Base-by-base conservation (phyloP, 2,797 vertebrate species). In the Hylomyscus alleni region DNA sequence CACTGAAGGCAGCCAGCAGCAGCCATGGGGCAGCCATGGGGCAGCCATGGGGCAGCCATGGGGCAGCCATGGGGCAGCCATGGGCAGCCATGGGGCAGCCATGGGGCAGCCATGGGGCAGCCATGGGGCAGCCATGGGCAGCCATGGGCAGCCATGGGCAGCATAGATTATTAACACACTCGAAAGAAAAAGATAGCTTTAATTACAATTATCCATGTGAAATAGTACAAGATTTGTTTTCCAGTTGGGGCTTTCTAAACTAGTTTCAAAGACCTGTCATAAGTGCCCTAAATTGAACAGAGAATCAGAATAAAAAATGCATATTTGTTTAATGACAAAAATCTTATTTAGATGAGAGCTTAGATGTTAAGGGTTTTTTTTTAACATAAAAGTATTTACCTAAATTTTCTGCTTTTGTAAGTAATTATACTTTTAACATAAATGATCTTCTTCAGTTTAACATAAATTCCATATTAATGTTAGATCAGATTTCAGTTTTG, bases 251-350 rank as follows among this genome's bases (percentile, higher is more conserved):
- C 13, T 22, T 75, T 95, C 91, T 89, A 93, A 87, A 88, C 24
- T 82, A 95, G 90, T 80, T 91, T 90, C 34, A 93, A 94, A 96
- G 62, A 95, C 93, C 9, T 47, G 69, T 54, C 56, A 88, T 89
- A 75, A 93, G 86, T 50, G 58, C 20, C 22, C 13, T 90, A 77
- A 85, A 89, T n/a, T 90, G 44, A 94, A 87, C 37, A 40, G 92
- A 90, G 29, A 89, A 96, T 87, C 47, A 88, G 60, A 88, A 92
- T 69, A 31, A 94, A 91, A 83, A 77, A 20, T 4, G 14, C 76
- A 31, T 92, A 83, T 67, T 94, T 93, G 44, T n/a, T 95, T 93
- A 95, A 92, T 96, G 62, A 24, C 69, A 40, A 88, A 90, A 92
- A 86, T 60, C 24, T 44, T 86, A 90, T 60, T 91, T 73, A 88